These are phyloP conservation scores for Drosophila atripex DNA, from an alignment of 2,888 invertebrate species.

Conservation along the genomic window DNA sequence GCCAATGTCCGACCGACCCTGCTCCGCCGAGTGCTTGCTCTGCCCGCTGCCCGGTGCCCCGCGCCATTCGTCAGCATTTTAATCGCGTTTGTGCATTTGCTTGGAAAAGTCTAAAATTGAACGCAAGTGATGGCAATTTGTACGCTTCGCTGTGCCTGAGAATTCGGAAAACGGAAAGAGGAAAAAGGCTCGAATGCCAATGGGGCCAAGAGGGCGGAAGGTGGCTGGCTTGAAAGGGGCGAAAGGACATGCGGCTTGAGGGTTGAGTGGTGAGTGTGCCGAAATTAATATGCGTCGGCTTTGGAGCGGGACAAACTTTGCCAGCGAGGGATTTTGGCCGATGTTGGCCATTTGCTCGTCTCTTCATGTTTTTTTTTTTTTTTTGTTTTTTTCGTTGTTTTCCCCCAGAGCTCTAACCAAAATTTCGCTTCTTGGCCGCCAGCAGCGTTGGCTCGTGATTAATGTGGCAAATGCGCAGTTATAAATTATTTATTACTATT, in stretches of 20 bases:
- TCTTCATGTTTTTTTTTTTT: too few species aligned
- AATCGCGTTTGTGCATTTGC: slow-evolving; percentile 80
- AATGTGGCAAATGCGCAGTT: slow-evolving; percentile 79
- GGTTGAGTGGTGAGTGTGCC: slow-evolving; percentile 60
- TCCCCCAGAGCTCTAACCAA: neutral
- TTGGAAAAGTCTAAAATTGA: slow-evolving; percentile 80
- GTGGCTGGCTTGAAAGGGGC: neutral
- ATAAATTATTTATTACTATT: slow-evolving; percentile 78
- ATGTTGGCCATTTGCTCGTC: slow-evolving; percentile 29
- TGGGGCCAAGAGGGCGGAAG: neutral
- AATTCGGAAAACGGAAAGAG: slow-evolving; percentile 14
- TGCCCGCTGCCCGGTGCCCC: slow-evolving; percentile 10
- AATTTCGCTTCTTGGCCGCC: slow-evolving; percentile 5
- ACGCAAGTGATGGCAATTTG: slow-evolving; percentile 80
- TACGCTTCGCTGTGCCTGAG: slow-evolving; percentile 65
- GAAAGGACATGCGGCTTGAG: slow-evolving; percentile 14
- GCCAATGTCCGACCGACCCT: slow-evolving; percentile 23
- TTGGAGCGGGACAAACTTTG: slow-evolving; percentile 58
- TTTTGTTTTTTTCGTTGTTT: neutral
- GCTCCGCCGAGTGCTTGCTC: neutral
- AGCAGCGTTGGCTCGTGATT: slow-evolving; percentile 64
- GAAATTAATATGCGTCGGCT: slow-evolving; percentile 75
- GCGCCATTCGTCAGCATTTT: slow-evolving; percentile 68
- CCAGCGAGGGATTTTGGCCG: slow-evolving; percentile 49
- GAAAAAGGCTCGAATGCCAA: neutral